Conservation (phyloP, 2,888 invertebrate species). For the Lasioglossum lativentre region DNA sequence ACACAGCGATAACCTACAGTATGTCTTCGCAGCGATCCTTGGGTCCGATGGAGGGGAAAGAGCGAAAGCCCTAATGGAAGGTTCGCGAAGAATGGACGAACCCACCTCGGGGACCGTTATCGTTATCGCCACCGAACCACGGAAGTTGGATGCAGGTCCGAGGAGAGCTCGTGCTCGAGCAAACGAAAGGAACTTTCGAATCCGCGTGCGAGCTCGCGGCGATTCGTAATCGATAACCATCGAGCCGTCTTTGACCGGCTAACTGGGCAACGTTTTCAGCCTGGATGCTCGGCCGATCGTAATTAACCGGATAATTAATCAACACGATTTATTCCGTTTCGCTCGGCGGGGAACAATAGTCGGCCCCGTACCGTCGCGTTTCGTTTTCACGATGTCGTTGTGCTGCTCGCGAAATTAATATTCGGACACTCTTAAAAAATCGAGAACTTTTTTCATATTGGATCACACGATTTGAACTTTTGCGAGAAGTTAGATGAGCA, state of each 20-base stretch:
- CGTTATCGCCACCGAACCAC: conserved; percentile 57
- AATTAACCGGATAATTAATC: not conserved
- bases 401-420: not conserved
- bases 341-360: not conserved
- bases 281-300: not conserved
- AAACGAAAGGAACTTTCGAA: conserved; percentile 39
- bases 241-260: conserved; percentile 1
- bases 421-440: too few relatives aligned
- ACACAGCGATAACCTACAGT: not conserved
- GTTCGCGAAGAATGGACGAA: conserved; percentile 67
- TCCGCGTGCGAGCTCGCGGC: not conserved
- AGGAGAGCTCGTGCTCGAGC: not conserved
- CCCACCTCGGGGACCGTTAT: conserved; percentile 63
- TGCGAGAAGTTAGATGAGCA: too few relatives aligned
- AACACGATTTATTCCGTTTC: not conserved
- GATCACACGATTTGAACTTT: too few relatives aligned
- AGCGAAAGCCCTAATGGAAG: conserved; percentile 59
- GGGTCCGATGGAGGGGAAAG: conserved; percentile 33
- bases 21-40: not conserved
- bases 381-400: not conserved
- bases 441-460: too few relatives aligned
- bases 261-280: not conserved
- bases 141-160: conserved; percentile 23
- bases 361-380: not conserved
- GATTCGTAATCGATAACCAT: not conserved